phyloP scores from a whole-genome alignment of 2,797 vertebrate species.

The Fistularia tabacaria region DNA sequence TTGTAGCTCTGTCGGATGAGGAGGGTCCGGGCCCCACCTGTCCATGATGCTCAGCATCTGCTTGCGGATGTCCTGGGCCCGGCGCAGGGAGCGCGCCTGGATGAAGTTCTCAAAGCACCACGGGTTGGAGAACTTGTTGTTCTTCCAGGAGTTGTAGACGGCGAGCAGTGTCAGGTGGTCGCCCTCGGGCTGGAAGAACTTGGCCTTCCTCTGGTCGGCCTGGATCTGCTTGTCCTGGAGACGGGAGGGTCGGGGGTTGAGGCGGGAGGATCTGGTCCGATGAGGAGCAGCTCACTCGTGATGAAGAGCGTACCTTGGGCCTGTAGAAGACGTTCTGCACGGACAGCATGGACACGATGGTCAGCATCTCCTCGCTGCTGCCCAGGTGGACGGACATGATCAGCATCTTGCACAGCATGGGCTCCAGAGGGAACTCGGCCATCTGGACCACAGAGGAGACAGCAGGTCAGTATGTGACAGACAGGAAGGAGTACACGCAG shows the following conservation, averaged over 20 bases:
- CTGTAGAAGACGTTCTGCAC: constrained; percentile 99
- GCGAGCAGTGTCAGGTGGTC: constrained; percentile 91
- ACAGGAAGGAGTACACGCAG: too few relatives aligned
- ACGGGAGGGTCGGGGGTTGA: background rate
- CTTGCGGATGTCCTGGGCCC: constrained; percentile 92
- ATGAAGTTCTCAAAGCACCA: constrained; percentile 97
- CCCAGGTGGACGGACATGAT: constrained; percentile 99
- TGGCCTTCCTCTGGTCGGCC: constrained; percentile 93
- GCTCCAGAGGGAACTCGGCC: constrained; percentile 98
- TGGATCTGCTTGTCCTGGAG: constrained; percentile 89
- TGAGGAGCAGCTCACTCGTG: too few relatives aligned
- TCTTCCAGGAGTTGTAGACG: constrained; percentile 96
- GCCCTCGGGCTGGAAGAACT: constrained; percentile 92
- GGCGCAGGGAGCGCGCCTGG: constrained; percentile 85
- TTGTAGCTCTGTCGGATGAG: background rate
- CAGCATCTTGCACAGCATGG: constrained; percentile 98
- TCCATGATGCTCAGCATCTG: constrained; percentile 97
- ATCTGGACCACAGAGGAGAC: constrained; percentile 72
- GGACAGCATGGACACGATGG: constrained; percentile 97
- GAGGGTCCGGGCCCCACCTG: constrained; percentile 57
- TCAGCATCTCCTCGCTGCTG: constrained; percentile 98
- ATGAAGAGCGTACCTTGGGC: constrained; percentile 79
- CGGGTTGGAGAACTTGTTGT: constrained; percentile 93
- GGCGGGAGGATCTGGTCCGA: too few relatives aligned
- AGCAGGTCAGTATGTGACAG: too few relatives aligned